These are phyloP conservation scores for Agapornis roseicollis DNA, from an alignment of 2,113 vertebrate species.

Conservation along the genomic window DNA sequence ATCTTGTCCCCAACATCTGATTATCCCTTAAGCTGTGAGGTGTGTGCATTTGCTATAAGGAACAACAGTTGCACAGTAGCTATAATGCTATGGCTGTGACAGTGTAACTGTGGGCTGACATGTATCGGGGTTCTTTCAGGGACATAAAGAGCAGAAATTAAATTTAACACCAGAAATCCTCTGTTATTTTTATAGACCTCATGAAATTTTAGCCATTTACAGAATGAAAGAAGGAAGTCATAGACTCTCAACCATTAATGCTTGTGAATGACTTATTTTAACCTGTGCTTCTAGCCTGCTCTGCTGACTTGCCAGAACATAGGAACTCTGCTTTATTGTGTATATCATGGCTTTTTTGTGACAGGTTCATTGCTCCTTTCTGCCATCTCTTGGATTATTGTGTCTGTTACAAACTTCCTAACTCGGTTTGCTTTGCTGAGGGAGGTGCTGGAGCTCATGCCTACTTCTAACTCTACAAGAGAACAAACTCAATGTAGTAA, in stretches of 20 bases:
- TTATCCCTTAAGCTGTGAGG: background rate
- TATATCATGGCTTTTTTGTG: background rate
- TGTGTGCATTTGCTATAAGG: background rate
- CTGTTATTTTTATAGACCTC: background rate
- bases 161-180: background rate
- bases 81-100: background rate
- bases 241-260: background rate
- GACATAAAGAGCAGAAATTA: background rate
- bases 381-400: background rate
- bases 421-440: background rate
- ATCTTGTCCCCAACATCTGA: background rate
- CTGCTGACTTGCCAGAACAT: background rate
- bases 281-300: background rate
- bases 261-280: background rate
- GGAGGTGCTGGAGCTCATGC: background rate
- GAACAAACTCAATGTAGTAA: background rate
- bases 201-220: background rate
- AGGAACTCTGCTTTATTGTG: background rate
- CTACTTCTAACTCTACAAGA: background rate
- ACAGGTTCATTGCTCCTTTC: background rate
- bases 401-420: background rate
- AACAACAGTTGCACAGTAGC: background rate
- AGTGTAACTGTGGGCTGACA: background rate
- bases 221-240: background rate
- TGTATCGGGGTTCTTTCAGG: background rate